phyloP scores from a whole-genome alignment of 2,113 vertebrate genomes.

The Bufo gargarizans region DNA sequence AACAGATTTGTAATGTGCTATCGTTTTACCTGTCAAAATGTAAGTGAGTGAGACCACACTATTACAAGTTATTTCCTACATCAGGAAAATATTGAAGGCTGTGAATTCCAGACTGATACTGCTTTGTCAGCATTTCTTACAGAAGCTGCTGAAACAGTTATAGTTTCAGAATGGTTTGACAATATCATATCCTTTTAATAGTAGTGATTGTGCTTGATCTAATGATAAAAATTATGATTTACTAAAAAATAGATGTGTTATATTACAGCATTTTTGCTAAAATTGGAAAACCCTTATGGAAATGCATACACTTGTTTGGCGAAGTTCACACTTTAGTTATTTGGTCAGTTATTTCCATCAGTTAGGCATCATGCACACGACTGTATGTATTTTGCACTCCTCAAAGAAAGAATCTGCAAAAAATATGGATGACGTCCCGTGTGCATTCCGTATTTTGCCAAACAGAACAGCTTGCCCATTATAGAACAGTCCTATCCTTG shows the following conservation, averaged over 20 bases:
- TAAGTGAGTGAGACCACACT: conserved; percentile 46
- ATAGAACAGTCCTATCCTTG: too few species aligned
- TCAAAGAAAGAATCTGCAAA: too few species aligned
- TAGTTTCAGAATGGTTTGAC: background rate
- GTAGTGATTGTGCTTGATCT: background rate
- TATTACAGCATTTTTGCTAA: background rate
- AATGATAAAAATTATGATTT: background rate
- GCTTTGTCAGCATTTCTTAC: conserved; percentile 39
- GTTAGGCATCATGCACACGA: too few species aligned
- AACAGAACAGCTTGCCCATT: too few species aligned
- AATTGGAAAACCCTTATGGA: background rate
- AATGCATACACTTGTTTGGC: too few species aligned
- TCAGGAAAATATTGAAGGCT: conserved; percentile 41
- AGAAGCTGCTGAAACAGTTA: background rate
- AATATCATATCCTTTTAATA: background rate
- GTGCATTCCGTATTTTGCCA: too few species aligned
- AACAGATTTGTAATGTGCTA: conserved; percentile 26
- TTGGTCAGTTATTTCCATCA: too few species aligned
- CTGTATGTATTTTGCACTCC: too few species aligned
- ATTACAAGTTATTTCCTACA: conserved; percentile 49
- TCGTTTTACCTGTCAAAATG: conserved; percentile 54
- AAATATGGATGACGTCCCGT: too few species aligned
- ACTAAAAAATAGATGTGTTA: background rate
- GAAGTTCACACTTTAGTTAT: too few species aligned
- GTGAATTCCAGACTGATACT: conserved; percentile 15